phyloP scores from a whole-genome alignment of 1,140 invertebrate species.

The Doryteuthis pealeii region DNA sequence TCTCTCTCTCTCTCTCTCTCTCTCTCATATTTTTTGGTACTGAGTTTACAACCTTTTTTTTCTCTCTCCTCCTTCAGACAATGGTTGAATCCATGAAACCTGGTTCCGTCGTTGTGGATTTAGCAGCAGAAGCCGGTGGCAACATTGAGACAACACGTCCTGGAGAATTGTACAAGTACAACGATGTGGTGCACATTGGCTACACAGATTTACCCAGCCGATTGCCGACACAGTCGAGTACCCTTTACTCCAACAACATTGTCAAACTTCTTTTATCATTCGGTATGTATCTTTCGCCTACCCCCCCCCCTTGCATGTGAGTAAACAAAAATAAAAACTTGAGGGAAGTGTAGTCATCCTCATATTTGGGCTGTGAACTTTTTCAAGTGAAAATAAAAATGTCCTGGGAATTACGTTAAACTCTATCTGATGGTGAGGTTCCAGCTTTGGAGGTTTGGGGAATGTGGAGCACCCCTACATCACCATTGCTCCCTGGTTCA shows the following conservation, averaged over 20 bases:
- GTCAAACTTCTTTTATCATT: slow-evolving; percentile 84
- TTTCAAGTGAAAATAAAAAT: too few relatives aligned
- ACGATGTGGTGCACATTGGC: slow-evolving; percentile 82
- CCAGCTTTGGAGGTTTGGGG: too few relatives aligned
- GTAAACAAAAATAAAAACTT: too few relatives aligned
- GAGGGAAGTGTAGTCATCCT: too few relatives aligned
- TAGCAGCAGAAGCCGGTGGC: slow-evolving; percentile 86
- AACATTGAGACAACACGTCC: slow-evolving; percentile 84
- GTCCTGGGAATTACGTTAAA: too few relatives aligned
- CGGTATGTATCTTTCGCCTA: slow-evolving; percentile 57
- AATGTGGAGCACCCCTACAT: too few relatives aligned
- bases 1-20: too few relatives aligned
- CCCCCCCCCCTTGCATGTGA: neutral
- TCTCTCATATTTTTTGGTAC: too few relatives aligned
- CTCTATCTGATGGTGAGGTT: too few relatives aligned
- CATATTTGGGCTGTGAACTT: too few relatives aligned
- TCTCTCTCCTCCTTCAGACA: slow-evolving; percentile 63
- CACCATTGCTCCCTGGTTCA: too few relatives aligned
- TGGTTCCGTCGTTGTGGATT: slow-evolving; percentile 85
- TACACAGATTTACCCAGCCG: slow-evolving; percentile 82
- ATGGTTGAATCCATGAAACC: slow-evolving; percentile 84
- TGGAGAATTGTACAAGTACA: slow-evolving; percentile 73
- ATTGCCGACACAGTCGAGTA: slow-evolving; percentile 82
- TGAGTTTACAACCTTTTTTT: too few relatives aligned
- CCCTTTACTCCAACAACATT: slow-evolving; percentile 87